Base-by-base conservation (phyloP, 2,888 invertebrate genomes). In the Exocentrus adspersus region DNA sequence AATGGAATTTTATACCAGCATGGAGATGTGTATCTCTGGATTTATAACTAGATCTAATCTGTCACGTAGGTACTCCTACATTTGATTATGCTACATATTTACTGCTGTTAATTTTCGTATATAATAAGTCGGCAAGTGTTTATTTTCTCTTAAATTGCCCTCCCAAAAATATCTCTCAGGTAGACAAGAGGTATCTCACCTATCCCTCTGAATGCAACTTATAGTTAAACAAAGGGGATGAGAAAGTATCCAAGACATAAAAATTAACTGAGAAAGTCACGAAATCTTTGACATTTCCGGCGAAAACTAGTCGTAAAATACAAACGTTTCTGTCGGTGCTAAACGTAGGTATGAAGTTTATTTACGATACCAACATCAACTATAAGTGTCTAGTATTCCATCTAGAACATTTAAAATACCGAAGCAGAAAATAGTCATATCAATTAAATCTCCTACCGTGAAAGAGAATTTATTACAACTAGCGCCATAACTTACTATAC, bases 401-500 rank as follows among this genome's bases (percentile, higher is more conserved):
- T 41, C 53, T 12, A 42, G 14, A 20, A 53, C 37, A 21, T 12
- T 12, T 9, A 53, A 37, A 20, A 53, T 41, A 24, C 16, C 54
- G 43, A 17, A 54, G n/a, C 43, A 54, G 54, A 54, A 42, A 54
- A 54, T 43, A 43, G 24, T 54, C 43, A 28, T 24, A 24, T 24
- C 43, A 54, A 54, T 54, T 54, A 54, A 43, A 43, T 16, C 43
- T 17, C 54, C 54, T 43, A 43, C 54, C 17, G 54, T 28, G 54
- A 17, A 10, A 20, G 24, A 41, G 43, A 43, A 24, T 54, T 28
- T 54, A 54, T 54, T 54, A 54, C 42, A 43, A 61, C 56, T 61
- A 61, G 41, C 61, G 41, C 46, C 12, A 21, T 28, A 37, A 45
- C n/a, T n/a, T n/a, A n/a, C 57, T 57, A 62, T 57, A 62, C 37